Conservation (phyloP, 2,888 invertebrate species). For the Drosophila mayaguana region DNA sequence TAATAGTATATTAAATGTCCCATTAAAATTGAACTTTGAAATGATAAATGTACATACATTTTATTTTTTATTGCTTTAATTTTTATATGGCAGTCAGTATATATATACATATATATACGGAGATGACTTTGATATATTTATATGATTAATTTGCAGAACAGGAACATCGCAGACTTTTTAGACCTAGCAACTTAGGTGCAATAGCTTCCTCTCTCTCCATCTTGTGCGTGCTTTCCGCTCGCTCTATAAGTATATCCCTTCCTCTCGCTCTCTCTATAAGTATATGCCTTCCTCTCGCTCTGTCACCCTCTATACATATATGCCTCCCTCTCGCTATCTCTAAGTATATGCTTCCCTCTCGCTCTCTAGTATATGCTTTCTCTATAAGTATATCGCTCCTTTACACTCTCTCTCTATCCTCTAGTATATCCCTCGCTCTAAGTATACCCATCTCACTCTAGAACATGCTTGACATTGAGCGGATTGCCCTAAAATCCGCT, state of each 20-base stretch:
- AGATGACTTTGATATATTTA: no score
- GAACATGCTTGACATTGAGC: not conserved
- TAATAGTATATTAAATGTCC: conserved; percentile 1
- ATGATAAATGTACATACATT: not conserved
- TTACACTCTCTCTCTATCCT: not conserved
- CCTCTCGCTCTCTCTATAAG: no score
- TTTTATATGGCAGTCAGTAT: not conserved
- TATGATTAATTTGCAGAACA: not conserved
- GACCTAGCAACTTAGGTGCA: not conserved
- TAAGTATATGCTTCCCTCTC: not conserved
- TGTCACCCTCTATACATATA: no score
- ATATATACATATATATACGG: not conserved
- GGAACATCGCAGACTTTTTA: not conserved
- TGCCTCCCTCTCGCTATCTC: not conserved
- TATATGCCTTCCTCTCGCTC: no score
- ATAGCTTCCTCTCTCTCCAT: not conserved
- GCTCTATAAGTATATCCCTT: no score
- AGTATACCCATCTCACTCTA: not conserved
- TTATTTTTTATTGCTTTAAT: not conserved
- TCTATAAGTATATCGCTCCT: not conserved
- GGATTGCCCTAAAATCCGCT: no score
- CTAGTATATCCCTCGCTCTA: no score
- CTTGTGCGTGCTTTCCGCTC: no score
- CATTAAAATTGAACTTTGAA: conserved; percentile 9
- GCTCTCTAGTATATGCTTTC: not conserved